These are phyloP conservation scores for Bimastos eiseni DNA, from an alignment of 2,888 invertebrate genomes.

Conservation along the genomic window DNA sequence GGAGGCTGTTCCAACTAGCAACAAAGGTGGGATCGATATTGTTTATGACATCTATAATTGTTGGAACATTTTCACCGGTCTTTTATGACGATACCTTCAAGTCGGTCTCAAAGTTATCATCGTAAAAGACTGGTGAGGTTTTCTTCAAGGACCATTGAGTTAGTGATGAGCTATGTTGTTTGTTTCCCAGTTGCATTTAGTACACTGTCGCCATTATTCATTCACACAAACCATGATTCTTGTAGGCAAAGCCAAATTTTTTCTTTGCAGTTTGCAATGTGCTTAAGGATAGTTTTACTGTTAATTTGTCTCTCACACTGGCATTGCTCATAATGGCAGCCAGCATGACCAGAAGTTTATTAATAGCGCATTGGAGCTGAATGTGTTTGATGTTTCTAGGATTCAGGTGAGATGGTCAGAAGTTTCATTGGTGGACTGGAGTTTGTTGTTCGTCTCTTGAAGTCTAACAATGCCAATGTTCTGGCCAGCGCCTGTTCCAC, in stretches of 20 bases:
- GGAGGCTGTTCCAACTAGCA: no score
- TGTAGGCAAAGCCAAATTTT: background rate
- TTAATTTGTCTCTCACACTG: background rate
- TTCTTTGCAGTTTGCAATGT: background rate
- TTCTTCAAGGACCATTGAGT: background rate
- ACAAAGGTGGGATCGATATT: no score
- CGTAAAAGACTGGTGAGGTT: background rate
- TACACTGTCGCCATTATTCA: background rate
- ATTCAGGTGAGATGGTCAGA: constrained; percentile 89
- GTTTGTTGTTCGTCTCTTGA: constrained; percentile 83
- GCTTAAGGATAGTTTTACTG: background rate
- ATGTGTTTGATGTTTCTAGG: constrained; percentile 63
- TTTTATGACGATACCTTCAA: no score
- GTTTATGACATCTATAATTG: background rate
- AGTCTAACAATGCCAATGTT: constrained; percentile 76
- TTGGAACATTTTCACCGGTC: background rate
- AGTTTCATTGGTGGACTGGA: constrained; percentile 93
- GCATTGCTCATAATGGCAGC: background rate
- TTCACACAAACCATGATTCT: background rate
- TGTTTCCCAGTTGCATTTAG: no score
- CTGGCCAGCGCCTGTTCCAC: constrained; percentile 87
- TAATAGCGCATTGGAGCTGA: no score
- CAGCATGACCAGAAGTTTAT: background rate
- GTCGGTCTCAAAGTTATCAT: no score
- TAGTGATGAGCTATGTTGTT: no score